Conservation (phyloP, 2,888 invertebrate species). For the Leptinotarsa haldemani region DNA sequence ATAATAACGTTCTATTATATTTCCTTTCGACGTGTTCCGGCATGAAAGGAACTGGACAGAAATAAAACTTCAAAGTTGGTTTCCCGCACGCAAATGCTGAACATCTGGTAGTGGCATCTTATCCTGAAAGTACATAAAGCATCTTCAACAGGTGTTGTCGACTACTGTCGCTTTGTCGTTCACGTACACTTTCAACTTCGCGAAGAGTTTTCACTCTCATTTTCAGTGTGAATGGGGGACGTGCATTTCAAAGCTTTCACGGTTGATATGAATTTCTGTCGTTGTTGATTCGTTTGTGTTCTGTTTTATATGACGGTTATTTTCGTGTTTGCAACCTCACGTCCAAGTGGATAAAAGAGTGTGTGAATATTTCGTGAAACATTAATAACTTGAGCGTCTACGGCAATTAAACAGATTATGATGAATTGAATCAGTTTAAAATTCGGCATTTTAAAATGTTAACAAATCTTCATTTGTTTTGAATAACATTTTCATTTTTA, state of each 20-base stretch:
- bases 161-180: slow-evolving; percentile 38
- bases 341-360: neutral
- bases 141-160: slow-evolving; percentile 41
- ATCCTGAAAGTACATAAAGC: slow-evolving; percentile 36
- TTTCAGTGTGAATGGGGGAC: slow-evolving; percentile 17
- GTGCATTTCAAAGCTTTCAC: slow-evolving; percentile 8
- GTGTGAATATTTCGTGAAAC: too few species aligned
- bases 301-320: neutral
- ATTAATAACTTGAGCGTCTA: too few species aligned
- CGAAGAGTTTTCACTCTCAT: slow-evolving; percentile 38
- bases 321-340: neutral
- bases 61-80: slow-evolving; percentile 36
- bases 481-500: too few species aligned
- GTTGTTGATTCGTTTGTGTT: slow-evolving; percentile 6
- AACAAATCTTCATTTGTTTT: too few species aligned
- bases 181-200: slow-evolving; percentile 34
- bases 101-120: slow-evolving; percentile 38
- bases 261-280: slow-evolving; percentile 4
- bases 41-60: slow-evolving; percentile 26
- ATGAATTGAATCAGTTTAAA: too few species aligned
- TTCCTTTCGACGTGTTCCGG: slow-evolving; percentile 9
- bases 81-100: slow-evolving; percentile 39
- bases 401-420: too few species aligned
- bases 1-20: slow-evolving; percentile 11
- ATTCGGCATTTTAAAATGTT: too few species aligned